Evolutionary conservation across 2,797 vertebrate species (phyloP).

Genomic region (Bryconaethiops microstoma): DNA sequence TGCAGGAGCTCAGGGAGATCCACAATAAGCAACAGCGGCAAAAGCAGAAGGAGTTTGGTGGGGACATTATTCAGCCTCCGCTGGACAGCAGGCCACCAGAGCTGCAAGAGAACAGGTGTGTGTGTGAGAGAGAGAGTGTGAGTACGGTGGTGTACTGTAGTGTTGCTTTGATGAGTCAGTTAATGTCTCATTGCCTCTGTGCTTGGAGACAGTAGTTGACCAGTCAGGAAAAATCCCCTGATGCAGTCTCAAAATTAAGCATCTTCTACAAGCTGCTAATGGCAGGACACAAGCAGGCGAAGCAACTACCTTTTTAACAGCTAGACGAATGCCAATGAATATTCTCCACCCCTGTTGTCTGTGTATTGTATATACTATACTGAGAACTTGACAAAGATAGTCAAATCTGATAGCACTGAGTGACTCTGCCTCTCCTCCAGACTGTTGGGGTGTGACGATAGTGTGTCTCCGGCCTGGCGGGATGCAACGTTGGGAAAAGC

Average conservation of each 20-base stretch:
- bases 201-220: no score
- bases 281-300: no score
- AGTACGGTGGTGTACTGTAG: no score
- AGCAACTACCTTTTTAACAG: no score
- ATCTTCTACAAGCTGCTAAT: no score
- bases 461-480: constrained; percentile 63
- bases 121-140: no score
- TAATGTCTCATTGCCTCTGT: no score
- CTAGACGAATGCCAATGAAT: not conserved
- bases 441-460: constrained; percentile 67
- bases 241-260: no score
- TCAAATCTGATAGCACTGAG: not conserved
- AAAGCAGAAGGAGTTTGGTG: constrained; percentile 88
- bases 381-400: not conserved
- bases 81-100: constrained; percentile 84
- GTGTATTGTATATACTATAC: not conserved
- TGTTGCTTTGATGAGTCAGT: no score
- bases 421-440: constrained; percentile 50
- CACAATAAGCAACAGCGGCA: constrained; percentile 91
- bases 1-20: constrained; percentile 94
- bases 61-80: constrained; percentile 69
- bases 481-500: constrained; percentile 66
- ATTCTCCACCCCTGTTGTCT: no score
- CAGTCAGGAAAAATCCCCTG: no score
- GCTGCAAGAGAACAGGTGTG: constrained; percentile 85